Percentiles rank a stretch among this genome's conserved stretches.
phyloP scores from a whole-genome alignment of 2,113 vertebrate genomes.

The Prinia subflava region DNA sequence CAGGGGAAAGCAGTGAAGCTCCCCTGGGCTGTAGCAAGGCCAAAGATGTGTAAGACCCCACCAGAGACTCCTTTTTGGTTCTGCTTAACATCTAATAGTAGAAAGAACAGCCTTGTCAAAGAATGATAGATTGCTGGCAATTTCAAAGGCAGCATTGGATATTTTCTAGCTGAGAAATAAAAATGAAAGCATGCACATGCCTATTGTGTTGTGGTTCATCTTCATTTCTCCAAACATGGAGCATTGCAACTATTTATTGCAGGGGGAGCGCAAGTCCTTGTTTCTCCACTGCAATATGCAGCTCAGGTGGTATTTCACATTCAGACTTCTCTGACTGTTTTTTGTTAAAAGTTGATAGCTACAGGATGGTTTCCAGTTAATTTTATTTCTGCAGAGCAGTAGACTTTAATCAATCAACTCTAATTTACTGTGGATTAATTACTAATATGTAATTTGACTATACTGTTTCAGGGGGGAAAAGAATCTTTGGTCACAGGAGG shows the following conservation, averaged over 20 bases:
- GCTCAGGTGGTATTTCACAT: background rate
- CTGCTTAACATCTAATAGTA: background rate
- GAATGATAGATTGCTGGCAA: background rate
- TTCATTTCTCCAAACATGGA: background rate
- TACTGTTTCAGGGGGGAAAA: background rate
- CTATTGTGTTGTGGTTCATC: background rate
- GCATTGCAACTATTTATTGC: background rate
- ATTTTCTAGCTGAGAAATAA: background rate
- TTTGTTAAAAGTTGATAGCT: background rate
- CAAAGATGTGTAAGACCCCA: background rate
- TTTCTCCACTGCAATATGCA: background rate
- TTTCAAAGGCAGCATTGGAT: background rate
- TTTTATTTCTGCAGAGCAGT: background rate
- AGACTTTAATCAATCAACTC: background rate
- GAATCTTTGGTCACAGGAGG: background rate
- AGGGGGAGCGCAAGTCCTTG: background rate
- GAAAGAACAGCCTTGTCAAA: background rate
- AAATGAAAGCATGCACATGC: background rate
- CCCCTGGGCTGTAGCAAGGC: background rate
- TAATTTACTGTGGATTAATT: background rate
- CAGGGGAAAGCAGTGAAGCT: background rate
- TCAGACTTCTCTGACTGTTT: background rate
- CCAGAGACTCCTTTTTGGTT: background rate
- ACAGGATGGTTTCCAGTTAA: background rate
- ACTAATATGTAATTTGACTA: background rate